These are phyloP conservation scores for Magallana ariakensis DNA, from an alignment of 1,140 invertebrate species.

Conservation along the genomic window DNA sequence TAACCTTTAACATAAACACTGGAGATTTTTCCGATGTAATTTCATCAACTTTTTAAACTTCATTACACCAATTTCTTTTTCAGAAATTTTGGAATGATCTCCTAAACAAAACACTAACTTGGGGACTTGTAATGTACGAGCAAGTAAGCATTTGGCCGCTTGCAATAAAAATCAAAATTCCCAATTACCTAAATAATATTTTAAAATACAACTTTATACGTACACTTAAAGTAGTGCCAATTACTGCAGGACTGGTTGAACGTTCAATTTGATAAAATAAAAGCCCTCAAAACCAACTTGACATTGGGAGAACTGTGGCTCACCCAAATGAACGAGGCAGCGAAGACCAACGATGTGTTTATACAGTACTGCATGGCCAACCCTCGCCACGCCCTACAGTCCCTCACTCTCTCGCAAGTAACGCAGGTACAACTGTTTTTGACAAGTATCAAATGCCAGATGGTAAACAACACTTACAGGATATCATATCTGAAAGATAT, in stretches of 20 bases:
- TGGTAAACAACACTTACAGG: too few species aligned
- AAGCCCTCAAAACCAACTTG: constrained; percentile 55
- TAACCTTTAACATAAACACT: not conserved
- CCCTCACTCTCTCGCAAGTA: constrained; percentile 66
- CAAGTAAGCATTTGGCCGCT: constrained; percentile 56
- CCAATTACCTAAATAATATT: not conserved
- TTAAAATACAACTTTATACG: not conserved
- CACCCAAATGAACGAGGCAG: constrained; percentile 66
- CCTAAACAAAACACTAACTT: constrained; percentile 58
- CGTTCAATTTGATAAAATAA: constrained; percentile 43
- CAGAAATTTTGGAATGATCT: constrained; percentile 68
- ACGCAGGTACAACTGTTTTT: constrained; percentile 60
- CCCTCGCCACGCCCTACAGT: constrained; percentile 61
- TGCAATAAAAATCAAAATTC: not conserved
- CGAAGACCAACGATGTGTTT: constrained; percentile 51
- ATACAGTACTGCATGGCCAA: constrained; percentile 71
- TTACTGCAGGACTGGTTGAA: constrained; percentile 57
- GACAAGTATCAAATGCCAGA: too few species aligned
- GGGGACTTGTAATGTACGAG: constrained; percentile 68
- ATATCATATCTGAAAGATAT: too few species aligned
- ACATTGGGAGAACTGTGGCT: constrained; percentile 57
- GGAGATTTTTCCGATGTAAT: not conserved
- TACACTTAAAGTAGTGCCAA: too few species aligned
- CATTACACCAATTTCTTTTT: not conserved
- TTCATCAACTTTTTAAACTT: not conserved